Evolutionary conservation across 1,140 invertebrate species (phyloP).

Genomic region (Zophobas morio): DNA sequence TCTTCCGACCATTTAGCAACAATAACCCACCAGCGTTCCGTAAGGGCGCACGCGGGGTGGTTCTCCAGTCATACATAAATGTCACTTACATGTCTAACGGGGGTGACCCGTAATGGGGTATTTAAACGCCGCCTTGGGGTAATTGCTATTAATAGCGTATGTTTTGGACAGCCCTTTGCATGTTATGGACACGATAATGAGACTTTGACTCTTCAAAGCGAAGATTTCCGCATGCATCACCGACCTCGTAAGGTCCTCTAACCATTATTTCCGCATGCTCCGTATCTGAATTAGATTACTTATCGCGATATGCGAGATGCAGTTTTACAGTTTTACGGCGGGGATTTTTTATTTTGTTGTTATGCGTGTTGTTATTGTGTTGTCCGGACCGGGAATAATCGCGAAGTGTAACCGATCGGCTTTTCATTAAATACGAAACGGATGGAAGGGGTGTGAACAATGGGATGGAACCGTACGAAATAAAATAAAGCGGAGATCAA

Average conservation of each 20-base stretch:
- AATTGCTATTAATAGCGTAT: constrained; percentile 64
- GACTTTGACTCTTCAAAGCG: constrained; percentile 56
- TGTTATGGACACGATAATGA: constrained; percentile 64
- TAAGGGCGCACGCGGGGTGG: constrained; percentile 11
- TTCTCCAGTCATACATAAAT: constrained; percentile 60
- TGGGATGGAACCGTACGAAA: constrained; percentile 46
- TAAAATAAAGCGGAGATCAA: constrained; percentile 41
- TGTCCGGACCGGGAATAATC: background rate
- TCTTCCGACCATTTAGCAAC: constrained; percentile 5
- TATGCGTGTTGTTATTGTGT: background rate
- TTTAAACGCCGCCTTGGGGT: constrained; percentile 63
- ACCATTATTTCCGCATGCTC: constrained; percentile 37
- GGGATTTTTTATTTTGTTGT: background rate
- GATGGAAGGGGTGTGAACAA: constrained; percentile 43
- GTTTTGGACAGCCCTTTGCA: constrained; percentile 62
- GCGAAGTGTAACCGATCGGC: constrained; percentile 7
- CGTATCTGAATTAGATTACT: constrained; percentile 46
- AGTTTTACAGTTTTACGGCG: background rate
- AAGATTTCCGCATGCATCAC: constrained; percentile 49
- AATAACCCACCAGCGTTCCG: constrained; percentile 4
- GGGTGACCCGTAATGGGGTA: constrained; percentile 58
- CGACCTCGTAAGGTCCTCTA: constrained; percentile 30
- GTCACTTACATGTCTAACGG: constrained; percentile 60
- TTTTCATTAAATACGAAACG: constrained; percentile 33
- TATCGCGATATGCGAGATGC: constrained; percentile 12